Evolutionary conservation across 2,888 invertebrate genomes (phyloP).

Genomic region (Orthonevra nobilis): DNA sequence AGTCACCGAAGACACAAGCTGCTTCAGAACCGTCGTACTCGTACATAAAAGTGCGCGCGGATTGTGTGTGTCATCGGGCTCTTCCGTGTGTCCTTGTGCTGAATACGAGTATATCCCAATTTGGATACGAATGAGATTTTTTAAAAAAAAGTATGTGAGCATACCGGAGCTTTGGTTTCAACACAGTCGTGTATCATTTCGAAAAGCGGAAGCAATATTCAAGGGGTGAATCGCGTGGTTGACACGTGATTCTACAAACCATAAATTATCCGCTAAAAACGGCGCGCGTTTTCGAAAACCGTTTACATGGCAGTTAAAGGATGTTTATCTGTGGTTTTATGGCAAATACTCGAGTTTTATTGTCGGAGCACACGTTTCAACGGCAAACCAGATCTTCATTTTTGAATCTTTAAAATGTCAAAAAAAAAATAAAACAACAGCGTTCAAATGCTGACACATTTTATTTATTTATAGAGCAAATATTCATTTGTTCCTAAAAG

Average conservation of each 20-base stretch:
- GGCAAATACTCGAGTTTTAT: constrained; percentile 62
- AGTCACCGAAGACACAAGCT: constrained; percentile 75
- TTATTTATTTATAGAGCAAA: too few species aligned
- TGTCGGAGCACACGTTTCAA: constrained; percentile 49
- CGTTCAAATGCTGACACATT: too few species aligned
- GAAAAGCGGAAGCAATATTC: constrained; percentile 74
- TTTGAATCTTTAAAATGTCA: too few species aligned
- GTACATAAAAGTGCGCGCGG: constrained; percentile 47
- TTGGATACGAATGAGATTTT: constrained; percentile 24
- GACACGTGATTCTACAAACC: constrained; percentile 80
- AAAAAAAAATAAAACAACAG: too few species aligned
- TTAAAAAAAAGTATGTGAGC: constrained; percentile 25
- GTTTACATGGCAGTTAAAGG: constrained; percentile 61
- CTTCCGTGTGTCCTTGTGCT: constrained; percentile 22
- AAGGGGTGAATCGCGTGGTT: constrained; percentile 78
- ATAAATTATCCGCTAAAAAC: constrained; percentile 77
- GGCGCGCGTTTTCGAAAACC: constrained; percentile 26
- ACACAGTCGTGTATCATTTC: constrained; percentile 72
- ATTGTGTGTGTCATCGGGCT: constrained; percentile 58
- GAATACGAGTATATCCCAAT: not conserved
- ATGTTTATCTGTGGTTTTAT: constrained; percentile 54
- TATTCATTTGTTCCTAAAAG: too few species aligned
- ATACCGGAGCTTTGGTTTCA: constrained; percentile 53
- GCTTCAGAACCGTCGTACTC: constrained; percentile 19
- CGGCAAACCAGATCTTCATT: constrained; percentile 43